phyloP scores from a whole-genome alignment of 2,797 vertebrate species.

The Mastacembelus armatus region DNA sequence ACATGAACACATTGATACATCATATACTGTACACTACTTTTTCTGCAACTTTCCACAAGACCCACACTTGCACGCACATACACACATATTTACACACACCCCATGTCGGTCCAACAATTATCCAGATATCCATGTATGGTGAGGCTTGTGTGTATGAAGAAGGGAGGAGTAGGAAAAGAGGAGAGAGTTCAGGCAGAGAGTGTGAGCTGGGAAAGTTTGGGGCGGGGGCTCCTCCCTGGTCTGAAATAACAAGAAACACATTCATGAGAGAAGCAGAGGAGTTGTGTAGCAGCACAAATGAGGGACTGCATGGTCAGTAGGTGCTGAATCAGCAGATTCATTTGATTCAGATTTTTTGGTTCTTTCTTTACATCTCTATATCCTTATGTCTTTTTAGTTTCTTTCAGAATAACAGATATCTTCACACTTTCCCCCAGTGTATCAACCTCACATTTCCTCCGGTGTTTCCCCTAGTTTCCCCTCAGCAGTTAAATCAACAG shows the following conservation, averaged over 20 bases:
- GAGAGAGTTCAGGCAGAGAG: constrained; percentile 11
- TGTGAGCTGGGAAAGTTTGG: constrained; percentile 44
- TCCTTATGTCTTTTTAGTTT: neutral
- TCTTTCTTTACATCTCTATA: neutral
- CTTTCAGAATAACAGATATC: neutral
- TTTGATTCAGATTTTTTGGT: neutral
- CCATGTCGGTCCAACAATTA: constrained; percentile 32
- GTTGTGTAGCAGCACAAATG: constrained; percentile 36
- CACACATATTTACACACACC: neutral
- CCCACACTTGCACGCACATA: constrained; percentile 18
- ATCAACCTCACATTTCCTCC: neutral
- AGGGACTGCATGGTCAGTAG: constrained; percentile 31
- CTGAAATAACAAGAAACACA: constrained; percentile 64
- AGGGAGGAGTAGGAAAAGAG: constrained; percentile 22
- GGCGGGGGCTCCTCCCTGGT: constrained; percentile 56
- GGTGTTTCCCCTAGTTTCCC: neutral
- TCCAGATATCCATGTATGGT: constrained; percentile 35
- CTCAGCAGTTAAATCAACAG: constrained; percentile 17
- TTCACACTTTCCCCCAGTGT: neutral
- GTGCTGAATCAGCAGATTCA: constrained; percentile 59
- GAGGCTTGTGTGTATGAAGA: constrained; percentile 28
- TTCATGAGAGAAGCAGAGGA: constrained; percentile 51
- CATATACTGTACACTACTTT: neutral
- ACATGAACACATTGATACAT: constrained; percentile 1
- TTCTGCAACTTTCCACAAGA: constrained; percentile 15